A percentile compares a stretch with the other conserved stretches of the same genome.
Evolutionary conservation across 2,113 vertebrate species (phyloP).

Genomic region (Pavo muticus): DNA sequence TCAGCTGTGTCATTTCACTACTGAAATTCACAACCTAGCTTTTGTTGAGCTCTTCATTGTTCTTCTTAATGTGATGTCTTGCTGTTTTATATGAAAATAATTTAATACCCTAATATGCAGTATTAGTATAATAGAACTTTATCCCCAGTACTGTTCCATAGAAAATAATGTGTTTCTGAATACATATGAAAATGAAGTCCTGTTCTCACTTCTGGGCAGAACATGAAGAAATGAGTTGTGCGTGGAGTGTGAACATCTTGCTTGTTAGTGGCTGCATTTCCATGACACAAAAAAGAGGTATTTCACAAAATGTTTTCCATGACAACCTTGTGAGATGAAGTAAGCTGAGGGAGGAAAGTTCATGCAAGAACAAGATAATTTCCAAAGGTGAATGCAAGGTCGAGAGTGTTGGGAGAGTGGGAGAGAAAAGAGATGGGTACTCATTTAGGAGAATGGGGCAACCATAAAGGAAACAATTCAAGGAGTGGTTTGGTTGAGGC

Average conservation of each 20-base stretch:
- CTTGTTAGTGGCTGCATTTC: not conserved
- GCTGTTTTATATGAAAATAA: not conserved
- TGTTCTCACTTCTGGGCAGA: not conserved
- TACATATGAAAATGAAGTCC: not conserved
- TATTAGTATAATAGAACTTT: not conserved
- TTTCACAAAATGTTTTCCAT: not conserved
- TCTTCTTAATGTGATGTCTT: not conserved
- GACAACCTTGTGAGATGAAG: not conserved
- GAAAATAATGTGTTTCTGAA: not conserved
- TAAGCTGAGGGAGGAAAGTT: not conserved
- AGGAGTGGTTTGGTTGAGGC: not conserved
- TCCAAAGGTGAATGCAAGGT: not conserved
- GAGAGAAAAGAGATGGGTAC: not conserved
- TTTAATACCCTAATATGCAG: not conserved
- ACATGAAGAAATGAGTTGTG: not conserved
- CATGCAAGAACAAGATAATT: not conserved
- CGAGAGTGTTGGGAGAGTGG: not conserved
- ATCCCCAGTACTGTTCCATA: not conserved
- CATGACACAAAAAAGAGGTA: not conserved
- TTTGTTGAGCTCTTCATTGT: not conserved
- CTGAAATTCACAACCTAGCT: not conserved
- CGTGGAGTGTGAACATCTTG: not conserved
- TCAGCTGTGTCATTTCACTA: not conserved
- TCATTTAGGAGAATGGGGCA: not conserved
- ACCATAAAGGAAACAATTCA: not conserved